Base-by-base conservation (phyloP, 2,888 invertebrate species). In the Endomychus coccineus region DNA sequence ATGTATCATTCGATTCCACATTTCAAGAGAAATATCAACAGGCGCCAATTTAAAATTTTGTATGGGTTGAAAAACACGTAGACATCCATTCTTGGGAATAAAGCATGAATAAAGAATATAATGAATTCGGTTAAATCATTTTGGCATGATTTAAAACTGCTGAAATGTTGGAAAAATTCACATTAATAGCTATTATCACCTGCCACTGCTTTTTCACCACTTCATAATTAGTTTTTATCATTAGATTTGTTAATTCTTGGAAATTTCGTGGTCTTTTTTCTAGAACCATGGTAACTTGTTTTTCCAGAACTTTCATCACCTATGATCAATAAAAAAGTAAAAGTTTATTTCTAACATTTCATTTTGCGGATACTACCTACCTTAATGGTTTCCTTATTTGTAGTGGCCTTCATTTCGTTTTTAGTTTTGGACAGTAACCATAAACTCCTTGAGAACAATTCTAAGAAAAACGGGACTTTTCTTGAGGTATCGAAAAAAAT, bases 401-500 rank as follows among this genome's bases (percentile, higher is more conserved):
- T n/a, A n/a, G n/a, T n/a, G n/a, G n/a, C 63, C 46, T 58, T 61
- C 66, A 65, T 66, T 45, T 66, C 64, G 23, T 59, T 47, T 43
- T 64, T 52, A 0, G 64, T 64, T 43, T 58, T 58, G 2, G 63
- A 62, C 21, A 66, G 40, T 10, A 63, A 43, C 61, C 60, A 62
- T 61, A 65, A 61, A 1, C 59, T 56, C 36, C 62, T 47, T 1
- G 61, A 59, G 46, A 64, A 66, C 12, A 66, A 46, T 44, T 66
- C 64, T 30, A 55, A 50, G 27, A 65, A 55, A 42, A 64, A 64
- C 7, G 60, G 56, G 4, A 44, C 50, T 35, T 52, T 54, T 3
- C 54, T 48, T 3, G 54, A 48, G 11, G 55, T 54, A 22, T 53
- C 53, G 44, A 64, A 66, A 17, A 62, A 47, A 24, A 62, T 46